Evolutionary conservation across 2,113 vertebrate genomes (phyloP).

Genomic region (Mesembrinibis cayennensis): DNA sequence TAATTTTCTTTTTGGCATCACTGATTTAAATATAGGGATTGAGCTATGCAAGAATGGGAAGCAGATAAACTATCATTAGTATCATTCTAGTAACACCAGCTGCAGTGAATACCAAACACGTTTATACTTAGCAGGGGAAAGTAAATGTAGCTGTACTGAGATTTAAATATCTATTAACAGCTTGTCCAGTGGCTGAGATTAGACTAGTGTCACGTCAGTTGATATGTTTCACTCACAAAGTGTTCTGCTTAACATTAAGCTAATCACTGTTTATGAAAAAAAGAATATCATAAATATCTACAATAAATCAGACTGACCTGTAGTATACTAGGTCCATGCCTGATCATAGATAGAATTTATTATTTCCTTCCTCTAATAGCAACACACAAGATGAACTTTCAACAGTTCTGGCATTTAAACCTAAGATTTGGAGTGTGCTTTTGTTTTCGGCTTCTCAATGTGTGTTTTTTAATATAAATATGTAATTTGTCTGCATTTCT

Average conservation of each 20-base stretch:
- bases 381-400: neutral
- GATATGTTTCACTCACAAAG: neutral
- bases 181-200: slow-evolving; percentile 37
- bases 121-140: slow-evolving; percentile 43
- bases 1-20: neutral
- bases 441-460: neutral
- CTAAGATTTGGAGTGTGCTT: neutral
- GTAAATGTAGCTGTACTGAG: neutral
- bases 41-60: neutral
- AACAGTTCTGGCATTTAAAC: neutral
- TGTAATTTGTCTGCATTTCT: neutral
- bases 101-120: slow-evolving; percentile 25
- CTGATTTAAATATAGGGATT: neutral
- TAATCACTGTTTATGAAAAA: slow-evolving; percentile 4
- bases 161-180: slow-evolving; percentile 28
- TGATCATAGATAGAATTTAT: neutral
- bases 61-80: slow-evolving; percentile 37
- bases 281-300: neutral
- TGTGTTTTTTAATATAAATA: neutral
- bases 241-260: slow-evolving; percentile 32
- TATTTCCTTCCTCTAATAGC: slow-evolving; percentile 7
- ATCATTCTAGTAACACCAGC: slow-evolving; percentile 33
- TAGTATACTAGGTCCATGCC: neutral
- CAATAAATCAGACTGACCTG: neutral
- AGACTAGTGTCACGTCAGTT: neutral